Percentiles rank a stretch among this genome's conserved stretches.
These are phyloP conservation scores for Corythaixoides concolor DNA, from an alignment of 2,113 vertebrate genomes.

Conservation along the genomic window DNA sequence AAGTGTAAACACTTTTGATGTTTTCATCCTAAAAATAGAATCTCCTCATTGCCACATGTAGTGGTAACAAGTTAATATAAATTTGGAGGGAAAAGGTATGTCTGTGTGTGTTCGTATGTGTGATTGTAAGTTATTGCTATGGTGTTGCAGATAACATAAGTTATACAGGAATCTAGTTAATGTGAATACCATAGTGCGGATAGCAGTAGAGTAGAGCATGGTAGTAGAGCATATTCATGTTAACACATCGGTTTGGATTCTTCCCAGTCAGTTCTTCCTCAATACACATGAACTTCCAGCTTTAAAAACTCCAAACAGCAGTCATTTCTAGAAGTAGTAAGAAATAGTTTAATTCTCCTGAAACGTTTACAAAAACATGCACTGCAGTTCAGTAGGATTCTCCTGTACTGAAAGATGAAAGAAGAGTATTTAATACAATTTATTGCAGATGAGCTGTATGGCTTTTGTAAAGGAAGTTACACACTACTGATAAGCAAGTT, in stretches of 20 bases:
- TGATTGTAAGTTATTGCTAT: neutral
- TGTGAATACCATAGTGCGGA: neutral
- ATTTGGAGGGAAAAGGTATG: neutral
- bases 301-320: neutral
- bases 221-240: neutral
- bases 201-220: neutral
- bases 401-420: neutral
- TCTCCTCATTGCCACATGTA: neutral
- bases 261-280: conserved; percentile 12
- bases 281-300: neutral
- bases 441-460: neutral
- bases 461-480: neutral
- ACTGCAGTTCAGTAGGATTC: neutral
- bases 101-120: neutral
- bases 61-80: neutral
- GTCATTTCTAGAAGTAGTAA: conserved; percentile 5
- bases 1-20: neutral
- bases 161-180: neutral
- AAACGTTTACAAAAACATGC: neutral
- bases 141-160: neutral
- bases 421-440: neutral
- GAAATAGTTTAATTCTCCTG: neutral
- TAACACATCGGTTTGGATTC: neutral
- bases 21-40: neutral
- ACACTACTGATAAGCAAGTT: neutral